A percentile compares a stretch with the other conserved stretches of the same genome.
Evolutionary conservation across 2,113 vertebrate species (phyloP).

Genomic region (Heterocephalus glaber): DNA sequence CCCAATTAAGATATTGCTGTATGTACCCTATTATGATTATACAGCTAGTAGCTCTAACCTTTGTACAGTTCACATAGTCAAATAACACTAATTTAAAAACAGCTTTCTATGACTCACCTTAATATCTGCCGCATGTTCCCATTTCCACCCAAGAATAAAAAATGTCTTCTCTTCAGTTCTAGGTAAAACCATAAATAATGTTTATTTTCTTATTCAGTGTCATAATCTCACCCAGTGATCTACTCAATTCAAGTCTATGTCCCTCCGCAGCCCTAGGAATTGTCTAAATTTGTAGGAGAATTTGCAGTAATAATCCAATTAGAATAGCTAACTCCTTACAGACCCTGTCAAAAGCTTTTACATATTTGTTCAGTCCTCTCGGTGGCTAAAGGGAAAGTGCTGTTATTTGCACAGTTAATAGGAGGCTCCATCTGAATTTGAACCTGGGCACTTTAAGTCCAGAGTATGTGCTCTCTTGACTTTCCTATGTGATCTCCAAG

Average conservation of each 20-base stretch:
- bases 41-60: not conserved
- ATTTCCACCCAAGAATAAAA: not conserved
- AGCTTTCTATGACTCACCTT: not conserved
- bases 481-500: not conserved
- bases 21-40: not conserved
- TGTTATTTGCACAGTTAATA: not conserved
- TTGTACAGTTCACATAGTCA: not conserved
- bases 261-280: not conserved
- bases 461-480: not conserved
- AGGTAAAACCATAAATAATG: not conserved
- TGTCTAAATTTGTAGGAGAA: conserved; percentile 11
- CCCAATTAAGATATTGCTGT: not conserved
- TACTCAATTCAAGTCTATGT: not conserved
- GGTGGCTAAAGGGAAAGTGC: not conserved
- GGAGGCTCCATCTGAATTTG: not conserved
- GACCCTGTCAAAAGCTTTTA: not conserved
- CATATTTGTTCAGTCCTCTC: not conserved
- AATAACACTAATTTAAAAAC: not conserved
- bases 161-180: not conserved
- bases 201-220: not conserved
- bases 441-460: not conserved
- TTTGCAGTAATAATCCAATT: conserved; percentile 36
- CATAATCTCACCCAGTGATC: conserved; percentile 7
- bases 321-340: conserved; percentile 38
- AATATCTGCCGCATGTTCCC: not conserved